phyloP scores from a whole-genome alignment of 2,888 invertebrate species.

The Oxystoma pomonae region DNA sequence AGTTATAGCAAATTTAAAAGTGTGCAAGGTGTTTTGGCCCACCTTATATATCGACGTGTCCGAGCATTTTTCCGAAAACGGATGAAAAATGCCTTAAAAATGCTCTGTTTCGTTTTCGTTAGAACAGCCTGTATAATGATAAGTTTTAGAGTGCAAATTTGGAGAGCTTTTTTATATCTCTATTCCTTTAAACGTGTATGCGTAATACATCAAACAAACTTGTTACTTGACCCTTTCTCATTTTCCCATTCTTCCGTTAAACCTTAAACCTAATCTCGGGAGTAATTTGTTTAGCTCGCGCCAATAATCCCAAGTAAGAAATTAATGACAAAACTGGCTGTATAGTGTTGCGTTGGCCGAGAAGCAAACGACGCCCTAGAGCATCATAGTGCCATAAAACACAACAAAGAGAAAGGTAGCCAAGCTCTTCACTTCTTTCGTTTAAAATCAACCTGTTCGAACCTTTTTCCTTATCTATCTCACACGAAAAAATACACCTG shows the following conservation, averaged over 20 bases:
- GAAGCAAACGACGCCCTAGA: background rate
- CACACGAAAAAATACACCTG: too few relatives aligned
- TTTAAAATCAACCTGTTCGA: background rate
- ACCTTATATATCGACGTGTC: too few relatives aligned
- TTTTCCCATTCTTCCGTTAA: background rate
- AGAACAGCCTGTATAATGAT: too few relatives aligned
- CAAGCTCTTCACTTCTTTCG: background rate
- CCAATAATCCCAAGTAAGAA: background rate
- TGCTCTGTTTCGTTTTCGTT: too few relatives aligned
- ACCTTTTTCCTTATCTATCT: background rate
- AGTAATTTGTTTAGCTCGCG: background rate
- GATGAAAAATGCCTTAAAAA: too few relatives aligned
- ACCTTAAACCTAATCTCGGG: background rate
- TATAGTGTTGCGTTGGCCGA: background rate
- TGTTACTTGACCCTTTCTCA: background rate
- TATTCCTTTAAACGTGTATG: too few relatives aligned
- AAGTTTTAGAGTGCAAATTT: too few relatives aligned
- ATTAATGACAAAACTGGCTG: background rate
- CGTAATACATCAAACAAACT: too few relatives aligned
- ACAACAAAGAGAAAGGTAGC: background rate
- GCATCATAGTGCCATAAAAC: background rate
- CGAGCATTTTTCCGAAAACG: too few relatives aligned
- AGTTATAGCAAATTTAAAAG: too few relatives aligned
- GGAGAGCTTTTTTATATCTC: too few relatives aligned
- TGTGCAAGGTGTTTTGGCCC: too few relatives aligned